Percentiles rank a stretch among this genome's conserved stretches.
Conservation (phyloP, 2,113 vertebrate species). For the Nettapus auritus region DNA sequence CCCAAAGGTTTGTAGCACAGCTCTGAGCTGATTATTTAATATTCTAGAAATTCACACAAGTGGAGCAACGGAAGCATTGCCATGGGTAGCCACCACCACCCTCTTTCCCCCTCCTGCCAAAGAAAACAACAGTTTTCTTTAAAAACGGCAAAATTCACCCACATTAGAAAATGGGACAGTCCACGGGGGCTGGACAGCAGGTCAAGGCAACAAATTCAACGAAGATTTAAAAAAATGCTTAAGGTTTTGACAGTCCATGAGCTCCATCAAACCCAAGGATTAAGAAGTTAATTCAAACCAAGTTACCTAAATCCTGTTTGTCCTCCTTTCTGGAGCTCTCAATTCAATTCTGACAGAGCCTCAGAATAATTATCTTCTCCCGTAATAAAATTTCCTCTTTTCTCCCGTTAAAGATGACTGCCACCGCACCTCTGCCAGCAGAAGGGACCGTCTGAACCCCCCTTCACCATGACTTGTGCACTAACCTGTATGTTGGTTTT, state of each 20-base stretch:
- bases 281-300: background rate
- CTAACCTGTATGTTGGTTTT: background rate
- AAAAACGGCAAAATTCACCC: background rate
- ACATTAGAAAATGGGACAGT: background rate
- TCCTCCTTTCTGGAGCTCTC: conserved; percentile 54
- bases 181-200: background rate
- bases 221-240: background rate
- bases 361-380: conserved; percentile 59
- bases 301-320: conserved; percentile 12
- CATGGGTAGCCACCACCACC: background rate
- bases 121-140: background rate
- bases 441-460: background rate
- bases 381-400: conserved; percentile 47
- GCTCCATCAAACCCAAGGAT: background rate
- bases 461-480: background rate
- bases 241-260: background rate
- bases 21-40: background rate
- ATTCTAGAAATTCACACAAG: background rate
- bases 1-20: background rate
- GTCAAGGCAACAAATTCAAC: background rate
- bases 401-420: conserved; percentile 2
- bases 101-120: too few species aligned
- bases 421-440: background rate
- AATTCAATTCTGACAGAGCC: conserved; percentile 48
- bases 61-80: background rate